Conservation (phyloP, 2,113 vertebrate genomes). For the Myotis brandtii region DNA sequence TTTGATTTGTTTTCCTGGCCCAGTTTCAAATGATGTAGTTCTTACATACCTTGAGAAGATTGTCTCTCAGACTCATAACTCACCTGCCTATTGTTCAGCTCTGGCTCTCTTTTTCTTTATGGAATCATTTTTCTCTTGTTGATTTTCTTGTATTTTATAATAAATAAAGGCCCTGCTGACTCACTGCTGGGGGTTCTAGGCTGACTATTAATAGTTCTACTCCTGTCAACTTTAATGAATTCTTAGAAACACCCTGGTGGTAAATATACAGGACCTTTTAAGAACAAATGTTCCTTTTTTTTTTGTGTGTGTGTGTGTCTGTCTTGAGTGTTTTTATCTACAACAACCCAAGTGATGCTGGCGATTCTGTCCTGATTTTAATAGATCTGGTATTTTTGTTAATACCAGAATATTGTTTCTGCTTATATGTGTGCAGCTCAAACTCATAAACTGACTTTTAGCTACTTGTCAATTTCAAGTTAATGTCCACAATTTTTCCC, state of each 20-base stretch:
- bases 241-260: neutral
- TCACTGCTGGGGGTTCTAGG: neutral
- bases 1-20: conserved; percentile 1
- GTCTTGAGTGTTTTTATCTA: neutral
- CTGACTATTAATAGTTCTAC: neutral
- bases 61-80: neutral
- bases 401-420: conserved; percentile 39
- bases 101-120: neutral
- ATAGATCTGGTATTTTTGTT: neutral
- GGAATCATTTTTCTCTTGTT: neutral
- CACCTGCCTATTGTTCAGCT: neutral
- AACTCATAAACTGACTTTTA: conserved; percentile 5
- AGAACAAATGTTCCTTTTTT: neutral
- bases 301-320: neutral
- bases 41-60: neutral
- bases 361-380: conserved; percentile 30
- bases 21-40: neutral
- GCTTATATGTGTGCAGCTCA: neutral
- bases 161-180: neutral
- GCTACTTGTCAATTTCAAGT: conserved; percentile 42
- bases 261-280: neutral
- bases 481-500: neutral
- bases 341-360: neutral
- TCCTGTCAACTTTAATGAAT: conserved; percentile 12
- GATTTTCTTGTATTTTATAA: neutral